Base-by-base conservation (phyloP, 2,797 vertebrate genomes). In the Phoxinus dragarum region DNA sequence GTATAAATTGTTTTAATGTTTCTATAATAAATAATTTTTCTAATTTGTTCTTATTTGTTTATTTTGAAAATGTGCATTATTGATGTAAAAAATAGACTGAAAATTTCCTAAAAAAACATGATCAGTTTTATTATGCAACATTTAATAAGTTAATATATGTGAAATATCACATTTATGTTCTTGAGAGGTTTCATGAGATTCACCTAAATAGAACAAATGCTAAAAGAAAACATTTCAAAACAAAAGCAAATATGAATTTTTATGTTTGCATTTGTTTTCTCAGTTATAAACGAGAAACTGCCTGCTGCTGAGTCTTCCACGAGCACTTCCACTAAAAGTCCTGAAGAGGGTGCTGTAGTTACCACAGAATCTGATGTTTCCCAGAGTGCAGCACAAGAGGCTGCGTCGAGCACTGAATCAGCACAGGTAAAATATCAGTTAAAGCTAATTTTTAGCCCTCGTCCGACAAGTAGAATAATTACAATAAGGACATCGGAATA, bases 311-410 rank as follows among this genome's bases (percentile, higher is more conserved):
- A 67, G 8, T 56, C 21, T 47, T 73, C 47, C 68, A 27, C 14
- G 10, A 44, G 10, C n/a, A 68, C 82, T 52, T 38, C 36, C 14
- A 71, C 59, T 67, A n/a, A 67, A 79, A 23, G 67, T 38, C 86
- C 88, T 90, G 76, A 61, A 87, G 87, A 85, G 47, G 84, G 68
- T 31, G 89, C 81, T 71, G 9, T 14, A 34, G 42, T 61, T 34
- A n/a, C n/a, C 56, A 40, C 38, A 59, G 84, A 81, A 72, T 44
- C 56, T 19, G 23, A 31, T 10, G 40, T 27, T n/a, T 73, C 44
- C n/a, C 44, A 64, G 56, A 66, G 14, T 40, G 10, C 17, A 72
- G 5, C n/a, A 49, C 54, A 80, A 59, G 9, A 85, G 47, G 0
- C 34, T 16, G 8, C 8, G 40, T 38, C 47, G 2, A 11, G 6